Evolutionary conservation across 2,888 invertebrate species (phyloP).

Genomic region (Pristionchus fissidentatus): DNA sequence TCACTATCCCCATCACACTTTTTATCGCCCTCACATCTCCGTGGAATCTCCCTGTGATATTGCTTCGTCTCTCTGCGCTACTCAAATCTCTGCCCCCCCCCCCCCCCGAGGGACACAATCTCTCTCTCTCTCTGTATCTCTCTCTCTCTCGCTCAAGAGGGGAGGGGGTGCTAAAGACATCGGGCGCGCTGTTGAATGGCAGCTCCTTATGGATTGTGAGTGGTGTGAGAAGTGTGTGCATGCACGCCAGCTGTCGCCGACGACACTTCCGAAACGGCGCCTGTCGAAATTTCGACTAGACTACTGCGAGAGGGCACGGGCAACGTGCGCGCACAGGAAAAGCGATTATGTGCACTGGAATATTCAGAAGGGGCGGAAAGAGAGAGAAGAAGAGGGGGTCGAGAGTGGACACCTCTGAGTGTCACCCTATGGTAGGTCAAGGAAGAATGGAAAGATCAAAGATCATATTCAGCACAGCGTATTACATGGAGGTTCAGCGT

Average conservation of each 20-base stretch:
- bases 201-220: slow-evolving; percentile 40
- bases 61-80: neutral
- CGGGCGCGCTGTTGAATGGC: slow-evolving; percentile 38
- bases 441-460: slow-evolving; percentile 20
- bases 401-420: neutral
- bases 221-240: slow-evolving; percentile 45
- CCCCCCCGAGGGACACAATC: no score
- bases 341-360: slow-evolving; percentile 28
- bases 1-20: neutral
- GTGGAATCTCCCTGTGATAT: neutral
- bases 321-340: slow-evolving; percentile 7
- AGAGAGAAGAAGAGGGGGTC: neutral
- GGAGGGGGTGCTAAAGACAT: slow-evolving; percentile 22
- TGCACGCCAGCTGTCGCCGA: slow-evolving; percentile 32
- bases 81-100: neutral
- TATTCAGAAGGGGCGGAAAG: slow-evolving; percentile 18
- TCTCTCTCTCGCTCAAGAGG: neutral
- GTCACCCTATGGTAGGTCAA: neutral
- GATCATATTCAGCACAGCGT: no score
- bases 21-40: neutral
- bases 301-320: slow-evolving; percentile 1
- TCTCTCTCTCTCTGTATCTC: neutral
- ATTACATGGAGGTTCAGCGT: no score
- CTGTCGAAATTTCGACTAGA: slow-evolving; percentile 4
- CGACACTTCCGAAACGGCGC: slow-evolving; percentile 17